These are phyloP conservation scores for Rhizomys pruinosus DNA, from an alignment of 2,113 vertebrate species.

Conservation along the genomic window DNA sequence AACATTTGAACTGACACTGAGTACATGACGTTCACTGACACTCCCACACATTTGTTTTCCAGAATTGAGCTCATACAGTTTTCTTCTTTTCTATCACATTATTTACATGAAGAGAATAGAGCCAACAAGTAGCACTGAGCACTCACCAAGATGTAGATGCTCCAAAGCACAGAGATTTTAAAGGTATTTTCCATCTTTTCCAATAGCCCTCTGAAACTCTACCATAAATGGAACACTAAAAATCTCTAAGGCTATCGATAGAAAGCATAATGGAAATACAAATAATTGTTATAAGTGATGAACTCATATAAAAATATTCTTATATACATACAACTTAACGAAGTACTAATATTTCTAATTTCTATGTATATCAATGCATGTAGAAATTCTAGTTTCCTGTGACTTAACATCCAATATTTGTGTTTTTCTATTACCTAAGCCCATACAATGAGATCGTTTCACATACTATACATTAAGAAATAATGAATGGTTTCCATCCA, in stretches of 20 bases:
- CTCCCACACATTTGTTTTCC: neutral
- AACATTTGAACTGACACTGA: neutral
- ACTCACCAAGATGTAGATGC: neutral
- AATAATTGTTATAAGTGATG: neutral
- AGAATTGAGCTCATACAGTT: neutral
- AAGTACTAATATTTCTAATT: neutral
- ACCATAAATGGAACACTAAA: neutral
- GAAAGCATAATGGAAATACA: conserved; percentile 1
- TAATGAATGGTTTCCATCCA: neutral
- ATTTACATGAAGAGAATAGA: neutral
- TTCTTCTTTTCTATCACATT: neutral
- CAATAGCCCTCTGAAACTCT: neutral
- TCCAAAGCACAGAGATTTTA: neutral
- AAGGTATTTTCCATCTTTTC: neutral
- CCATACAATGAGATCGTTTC: neutral
- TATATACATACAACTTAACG: neutral
- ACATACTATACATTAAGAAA: neutral
- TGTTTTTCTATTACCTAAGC: neutral
- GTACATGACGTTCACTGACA: neutral
- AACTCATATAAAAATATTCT: neutral
- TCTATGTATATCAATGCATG: neutral
- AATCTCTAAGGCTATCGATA: neutral
- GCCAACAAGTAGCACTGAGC: neutral
- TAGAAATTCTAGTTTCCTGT: neutral
- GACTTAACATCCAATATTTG: neutral